These are phyloP conservation scores for Agrotis puta DNA, from an alignment of 2,888 invertebrate species.

Conservation along the genomic window DNA sequence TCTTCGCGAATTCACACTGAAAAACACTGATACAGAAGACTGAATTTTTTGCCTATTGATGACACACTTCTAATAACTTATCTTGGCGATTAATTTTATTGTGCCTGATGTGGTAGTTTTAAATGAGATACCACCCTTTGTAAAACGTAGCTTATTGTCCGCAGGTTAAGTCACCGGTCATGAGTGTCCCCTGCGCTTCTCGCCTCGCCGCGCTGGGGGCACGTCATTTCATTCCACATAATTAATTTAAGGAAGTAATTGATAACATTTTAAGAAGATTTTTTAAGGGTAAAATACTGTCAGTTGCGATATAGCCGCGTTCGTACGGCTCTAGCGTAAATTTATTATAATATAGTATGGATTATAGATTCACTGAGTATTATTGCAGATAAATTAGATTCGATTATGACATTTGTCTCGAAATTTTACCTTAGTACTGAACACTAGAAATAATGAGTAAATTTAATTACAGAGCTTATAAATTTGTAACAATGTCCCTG, in stretches of 20 bases:
- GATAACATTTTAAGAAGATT: slow-evolving; percentile 84
- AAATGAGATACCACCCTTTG: slow-evolving; percentile 5
- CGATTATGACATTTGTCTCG: slow-evolving; percentile 79
- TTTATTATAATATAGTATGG: slow-evolving; percentile 90
- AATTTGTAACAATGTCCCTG: slow-evolving; percentile 72
- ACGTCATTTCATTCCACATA: slow-evolving; percentile 90
- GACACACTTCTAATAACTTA: slow-evolving; percentile 6
- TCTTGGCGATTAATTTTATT: slow-evolving; percentile 15
- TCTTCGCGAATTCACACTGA: too few relatives aligned
- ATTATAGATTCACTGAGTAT: slow-evolving; percentile 90
- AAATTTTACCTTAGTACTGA: slow-evolving; percentile 84
- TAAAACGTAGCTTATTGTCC: slow-evolving; percentile 69
- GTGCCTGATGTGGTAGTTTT: slow-evolving; percentile 4
- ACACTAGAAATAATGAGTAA: slow-evolving; percentile 78
- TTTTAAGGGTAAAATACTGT: slow-evolving; percentile 87
- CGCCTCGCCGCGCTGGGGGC: slow-evolving; percentile 85
- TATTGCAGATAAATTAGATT: slow-evolving; percentile 89
- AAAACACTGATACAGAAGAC: neutral
- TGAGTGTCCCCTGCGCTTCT: slow-evolving; percentile 83
- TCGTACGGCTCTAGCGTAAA: slow-evolving; percentile 81
- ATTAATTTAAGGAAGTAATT: slow-evolving; percentile 89
- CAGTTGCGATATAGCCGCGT: slow-evolving; percentile 79
- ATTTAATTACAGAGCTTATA: slow-evolving; percentile 83
- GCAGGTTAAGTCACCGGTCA: slow-evolving; percentile 90
- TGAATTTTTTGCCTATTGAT: slow-evolving; percentile 6